Base-by-base conservation (phyloP, 2,113 vertebrate species). In the Mesocricetus auratus region DNA sequence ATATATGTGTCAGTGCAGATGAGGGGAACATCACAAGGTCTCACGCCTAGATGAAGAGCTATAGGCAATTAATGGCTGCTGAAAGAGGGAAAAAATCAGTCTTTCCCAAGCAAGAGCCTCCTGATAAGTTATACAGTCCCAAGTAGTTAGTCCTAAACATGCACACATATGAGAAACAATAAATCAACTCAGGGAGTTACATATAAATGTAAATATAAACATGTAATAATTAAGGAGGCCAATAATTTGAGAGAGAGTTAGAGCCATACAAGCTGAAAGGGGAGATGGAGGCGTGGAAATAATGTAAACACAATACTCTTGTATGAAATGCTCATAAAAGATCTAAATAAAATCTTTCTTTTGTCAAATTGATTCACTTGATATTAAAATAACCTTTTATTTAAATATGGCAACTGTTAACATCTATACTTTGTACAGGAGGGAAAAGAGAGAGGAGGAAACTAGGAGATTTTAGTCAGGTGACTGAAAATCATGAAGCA, bases 311-410 rank as follows among this genome's bases (percentile, higher is more conserved):
- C 12, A 77, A 47, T 39, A 58, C 7, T 19, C 81, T 19, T 62
- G 13, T 83, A 62, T 62, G 7, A 83, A 42, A 62, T 83, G 60
- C 81, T 83, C 15, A 42, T 31, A 42, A 42, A 83, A 83, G n/a
- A 62, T 83, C 31, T 83, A 42, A 83, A 62, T 42, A 2, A 60
- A 82, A 42, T 8, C 6, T 83, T 95, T 47, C 9, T 85, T 74
- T 91, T 93, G 45, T 47, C 82, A 93, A 79, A 73, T 42, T 4
- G 36, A 83, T 12, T 86, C 36, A 77, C 75, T 87, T 77, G 29
- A 50, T 77, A 87, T 78, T 92, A 77, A 62, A 93, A 36, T 50
- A 94, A n/a, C 45, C 10, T 33, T 92, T 91, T 39, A 66, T 29
- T 39, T 78, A 83, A 92, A 5, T 42, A 12, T 77, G 39, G 22